Evolutionary conservation across 2,797 vertebrate genomes (phyloP).

Genomic region (Epinephelus coioides): DNA sequence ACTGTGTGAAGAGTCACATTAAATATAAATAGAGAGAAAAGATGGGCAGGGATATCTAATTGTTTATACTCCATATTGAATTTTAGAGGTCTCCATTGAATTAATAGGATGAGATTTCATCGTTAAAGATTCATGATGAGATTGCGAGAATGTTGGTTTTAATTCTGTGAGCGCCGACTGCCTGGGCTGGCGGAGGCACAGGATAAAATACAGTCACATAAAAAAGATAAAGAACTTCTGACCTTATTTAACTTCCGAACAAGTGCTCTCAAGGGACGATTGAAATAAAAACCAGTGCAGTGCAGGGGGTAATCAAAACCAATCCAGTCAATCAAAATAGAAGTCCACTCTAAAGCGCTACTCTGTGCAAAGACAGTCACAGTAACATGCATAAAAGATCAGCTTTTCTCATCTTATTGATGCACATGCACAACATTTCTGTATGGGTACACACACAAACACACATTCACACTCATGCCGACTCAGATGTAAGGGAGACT

Average conservation of each 20-base stretch:
- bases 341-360: constrained; percentile 24
- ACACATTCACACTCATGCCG: constrained; percentile 40
- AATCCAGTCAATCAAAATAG: constrained; percentile 55
- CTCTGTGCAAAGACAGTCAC: constrained; percentile 39
- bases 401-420: constrained; percentile 33
- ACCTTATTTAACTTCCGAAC: constrained; percentile 67
- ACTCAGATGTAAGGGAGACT: constrained; percentile 71
- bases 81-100: constrained; percentile 82
- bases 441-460: constrained; percentile 18
- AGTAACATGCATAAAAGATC: constrained; percentile 48
- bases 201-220: constrained; percentile 55
- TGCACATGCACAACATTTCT: constrained; percentile 21
- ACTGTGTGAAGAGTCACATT: constrained; percentile 75
- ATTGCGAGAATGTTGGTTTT: constrained; percentile 78
- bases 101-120: constrained; percentile 80
- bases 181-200: constrained; percentile 11
- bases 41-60: constrained; percentile 82
- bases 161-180: constrained; percentile 60
- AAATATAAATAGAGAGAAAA: constrained; percentile 84
- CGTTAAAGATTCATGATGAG: constrained; percentile 82
- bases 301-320: constrained; percentile 54
- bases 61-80: constrained; percentile 84
- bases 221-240: constrained; percentile 46
- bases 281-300: constrained; percentile 46
- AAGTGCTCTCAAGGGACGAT: constrained; percentile 51